Evolutionary conservation across 2,113 vertebrate species (phyloP).

Genomic region (Heterochromis multidens): DNA sequence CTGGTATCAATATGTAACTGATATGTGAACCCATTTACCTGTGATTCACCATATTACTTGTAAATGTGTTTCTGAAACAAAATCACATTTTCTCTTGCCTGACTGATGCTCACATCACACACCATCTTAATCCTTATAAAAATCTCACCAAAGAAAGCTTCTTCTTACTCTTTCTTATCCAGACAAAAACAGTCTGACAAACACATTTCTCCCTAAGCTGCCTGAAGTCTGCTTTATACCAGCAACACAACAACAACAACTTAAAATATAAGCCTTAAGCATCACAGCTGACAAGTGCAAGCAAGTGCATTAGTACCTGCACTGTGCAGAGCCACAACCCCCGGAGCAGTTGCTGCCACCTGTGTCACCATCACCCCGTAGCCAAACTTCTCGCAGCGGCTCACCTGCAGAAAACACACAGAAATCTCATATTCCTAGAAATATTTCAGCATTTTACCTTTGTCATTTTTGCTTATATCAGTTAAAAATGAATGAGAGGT

Average conservation of each 20-base stretch:
- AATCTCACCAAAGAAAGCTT: neutral
- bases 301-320: constrained; percentile 80
- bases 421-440: neutral
- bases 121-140: neutral
- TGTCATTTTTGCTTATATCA: neutral
- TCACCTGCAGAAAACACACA: constrained; percentile 72
- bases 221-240: neutral
- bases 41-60: neutral
- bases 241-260: neutral
- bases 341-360: constrained; percentile 85
- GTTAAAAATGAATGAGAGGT: neutral
- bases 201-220: neutral
- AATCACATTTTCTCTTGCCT: neutral
- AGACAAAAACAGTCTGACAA: neutral
- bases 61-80: neutral
- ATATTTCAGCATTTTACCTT: neutral
- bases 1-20: neutral
- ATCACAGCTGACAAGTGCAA: neutral
- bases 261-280: neutral
- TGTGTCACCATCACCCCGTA: constrained; percentile 88
- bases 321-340: constrained; percentile 79
- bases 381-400: constrained; percentile 85
- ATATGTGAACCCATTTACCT: neutral
- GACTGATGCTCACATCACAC: neutral
- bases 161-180: neutral